A percentile compares a stretch with the other conserved stretches of the same genome.
These are phyloP conservation scores for Epizoanthus stellaris DNA, from an alignment of 92 coral and sea anemone genomes.

Conservation along the genomic window DNA sequence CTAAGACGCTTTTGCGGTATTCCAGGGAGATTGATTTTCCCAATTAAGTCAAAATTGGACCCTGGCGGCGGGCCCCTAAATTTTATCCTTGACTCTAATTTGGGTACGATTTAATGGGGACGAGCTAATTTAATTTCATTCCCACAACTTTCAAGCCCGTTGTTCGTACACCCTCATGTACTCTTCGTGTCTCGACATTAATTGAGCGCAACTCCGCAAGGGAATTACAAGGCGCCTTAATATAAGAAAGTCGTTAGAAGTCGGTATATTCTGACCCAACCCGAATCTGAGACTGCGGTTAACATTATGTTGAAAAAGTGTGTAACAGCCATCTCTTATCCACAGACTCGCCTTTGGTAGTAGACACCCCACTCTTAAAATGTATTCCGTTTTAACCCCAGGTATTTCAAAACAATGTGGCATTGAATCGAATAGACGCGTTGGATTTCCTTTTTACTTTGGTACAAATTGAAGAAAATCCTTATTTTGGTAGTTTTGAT, in stretches of 20 bases:
- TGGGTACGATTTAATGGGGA: conserved; percentile 59
- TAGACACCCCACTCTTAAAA: conserved; percentile 24
- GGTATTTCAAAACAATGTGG: conserved; percentile 36
- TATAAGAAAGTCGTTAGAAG: conserved; percentile 11
- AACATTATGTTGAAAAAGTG: not conserved
- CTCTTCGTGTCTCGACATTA: conserved; percentile 31
- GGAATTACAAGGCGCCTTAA: not conserved
- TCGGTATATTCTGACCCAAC: conserved; percentile 25
- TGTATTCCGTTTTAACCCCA: conserved; percentile 36
- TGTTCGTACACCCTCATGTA: not conserved
- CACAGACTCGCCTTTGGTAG: conserved; percentile 2
- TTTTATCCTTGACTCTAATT: conserved; percentile 63
- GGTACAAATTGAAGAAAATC: not conserved
- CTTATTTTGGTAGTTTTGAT: conserved; percentile 1
- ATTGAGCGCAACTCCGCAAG: not conserved
- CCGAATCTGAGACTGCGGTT: conserved; percentile 18
- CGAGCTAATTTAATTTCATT: conserved; percentile 69
- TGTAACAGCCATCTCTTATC: not conserved
- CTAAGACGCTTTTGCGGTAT: conserved; percentile 37
- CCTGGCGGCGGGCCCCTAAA: conserved; percentile 53
- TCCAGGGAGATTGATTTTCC: conserved; percentile 44
- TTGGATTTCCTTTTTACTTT: not conserved
- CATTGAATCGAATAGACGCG: conserved; percentile 2
- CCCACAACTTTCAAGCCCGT: conserved; percentile 41
- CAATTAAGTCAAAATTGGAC: conserved; percentile 72